These are phyloP conservation scores for Pandemis heparana DNA, from an alignment of 2,888 invertebrate genomes.

Conservation along the genomic window DNA sequence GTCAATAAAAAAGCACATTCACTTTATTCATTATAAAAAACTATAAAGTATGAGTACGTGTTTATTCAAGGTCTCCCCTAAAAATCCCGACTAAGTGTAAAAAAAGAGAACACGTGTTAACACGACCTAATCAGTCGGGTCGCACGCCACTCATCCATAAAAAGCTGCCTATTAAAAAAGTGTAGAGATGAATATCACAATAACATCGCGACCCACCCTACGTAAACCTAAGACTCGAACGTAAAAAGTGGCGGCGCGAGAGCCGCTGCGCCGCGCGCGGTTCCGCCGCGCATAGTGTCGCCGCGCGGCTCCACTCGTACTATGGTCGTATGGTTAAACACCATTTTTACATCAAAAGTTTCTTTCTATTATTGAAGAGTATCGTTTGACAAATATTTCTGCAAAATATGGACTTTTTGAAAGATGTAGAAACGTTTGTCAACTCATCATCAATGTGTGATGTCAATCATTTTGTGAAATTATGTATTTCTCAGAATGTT, in stretches of 20 bases:
- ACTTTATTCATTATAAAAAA: not conserved
- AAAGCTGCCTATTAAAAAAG: conserved; percentile 73
- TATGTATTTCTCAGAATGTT: no score
- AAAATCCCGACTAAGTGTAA: conserved; percentile 43
- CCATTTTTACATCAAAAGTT: no score
- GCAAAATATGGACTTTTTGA: no score
- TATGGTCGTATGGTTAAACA: no score
- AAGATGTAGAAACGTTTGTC: no score
- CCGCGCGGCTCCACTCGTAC: no score
- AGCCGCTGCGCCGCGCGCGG: not conserved
- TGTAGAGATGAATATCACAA: conserved; percentile 76
- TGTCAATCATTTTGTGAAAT: no score
- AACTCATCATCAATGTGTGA: no score
- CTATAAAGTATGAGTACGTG: not conserved
- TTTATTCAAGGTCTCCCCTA: conserved; percentile 9
- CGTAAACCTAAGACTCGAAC: conserved; percentile 53
- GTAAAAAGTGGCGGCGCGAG: conserved; percentile 60
- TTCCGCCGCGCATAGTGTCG: not conserved
- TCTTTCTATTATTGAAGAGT: no score
- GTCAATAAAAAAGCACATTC: not conserved
- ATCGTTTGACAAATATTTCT: no score
- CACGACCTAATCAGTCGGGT: conserved; percentile 75
- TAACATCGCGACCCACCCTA: conserved; percentile 61
- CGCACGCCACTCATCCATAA: conserved; percentile 65
- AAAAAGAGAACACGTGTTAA: conserved; percentile 65